Base-by-base conservation (phyloP, 2,888 invertebrate species). In the Phorcus lineatus region DNA sequence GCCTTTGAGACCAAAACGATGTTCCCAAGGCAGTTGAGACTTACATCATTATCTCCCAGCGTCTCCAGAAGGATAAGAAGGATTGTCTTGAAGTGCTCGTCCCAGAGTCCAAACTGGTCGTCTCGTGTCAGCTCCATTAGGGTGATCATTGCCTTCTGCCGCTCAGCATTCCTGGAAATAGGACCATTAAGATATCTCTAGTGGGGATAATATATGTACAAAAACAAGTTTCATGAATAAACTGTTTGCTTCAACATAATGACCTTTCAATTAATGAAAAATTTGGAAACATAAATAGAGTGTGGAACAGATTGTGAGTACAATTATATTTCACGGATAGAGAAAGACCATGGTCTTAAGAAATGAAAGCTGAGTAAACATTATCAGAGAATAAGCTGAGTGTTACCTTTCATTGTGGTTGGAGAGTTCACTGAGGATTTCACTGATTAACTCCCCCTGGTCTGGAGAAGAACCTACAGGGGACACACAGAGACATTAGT, bases 61-160 rank as follows among this genome's bases (percentile, higher is more conserved):
- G 96, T 95, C 77, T 96, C 96, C 55, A 98, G 93, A 79, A 97
- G 94, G 85, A 97, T 95, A 81, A 97, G 95, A 84, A 98, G 93
- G 77, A 95, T 92, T 74, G 91, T 91, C 87, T 94, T 94, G 90
- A 95, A 95, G 89, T 95, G 94, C 78, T 94, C 94, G 83, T 94
- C 94, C 93, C 95, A 94, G n/a, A 94, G 91, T 40, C 83, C 86
- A 78, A 88, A 86, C 22, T 86, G 86, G 47, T 94, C 94, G 76
- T 94, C 94, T 62, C 93, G 90, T 6, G 94, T 92, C 85, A 94
- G 88, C 79, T 93, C 91, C 53, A 93, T 92, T 77, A 94, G 88
- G 47, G 91, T 90, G 53, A 91, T 83, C 90, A 94, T 92, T 13
- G 94, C 93, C 78, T 90, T 89, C 80, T 91, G 91, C 57, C 93